Evolutionary conservation across 2,888 invertebrate species (phyloP).

Genomic region (Caenorhabditis sp.): DNA sequence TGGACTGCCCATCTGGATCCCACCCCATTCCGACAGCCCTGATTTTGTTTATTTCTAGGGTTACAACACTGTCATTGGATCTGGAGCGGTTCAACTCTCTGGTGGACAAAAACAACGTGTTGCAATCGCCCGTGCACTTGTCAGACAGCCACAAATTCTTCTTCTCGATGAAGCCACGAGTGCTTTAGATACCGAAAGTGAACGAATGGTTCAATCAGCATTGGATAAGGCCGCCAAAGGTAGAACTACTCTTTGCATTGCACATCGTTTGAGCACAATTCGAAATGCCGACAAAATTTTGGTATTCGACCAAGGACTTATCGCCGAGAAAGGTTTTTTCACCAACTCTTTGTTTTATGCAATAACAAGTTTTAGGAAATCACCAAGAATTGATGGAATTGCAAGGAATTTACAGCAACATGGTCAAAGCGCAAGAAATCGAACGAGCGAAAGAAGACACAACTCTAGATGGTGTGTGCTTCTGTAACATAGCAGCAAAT

Average conservation of each 20-base stretch:
- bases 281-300: constrained; percentile 73
- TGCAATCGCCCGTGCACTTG: constrained; percentile 55
- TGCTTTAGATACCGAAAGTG: constrained; percentile 75
- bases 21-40: too few relatives aligned
- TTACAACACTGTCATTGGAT: constrained; percentile 46
- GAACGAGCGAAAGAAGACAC: constrained; percentile 54
- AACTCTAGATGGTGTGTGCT: constrained; percentile 48
- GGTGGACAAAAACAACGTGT: constrained; percentile 55
- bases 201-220: constrained; percentile 84
- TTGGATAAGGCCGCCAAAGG: constrained; percentile 73
- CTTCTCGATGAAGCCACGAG: constrained; percentile 72
- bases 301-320: constrained; percentile 70
- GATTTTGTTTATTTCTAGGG: constrained; percentile 10
- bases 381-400: constrained; percentile 78
- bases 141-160: constrained; percentile 64
- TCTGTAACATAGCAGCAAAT: constrained; percentile 42
- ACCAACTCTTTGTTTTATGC: neutral
- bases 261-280: constrained; percentile 73
- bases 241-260: constrained; percentile 72
- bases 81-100: constrained; percentile 49
- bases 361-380: constrained; percentile 76
- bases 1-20: too few relatives aligned
- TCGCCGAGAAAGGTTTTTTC: constrained; percentile 68
- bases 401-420: constrained; percentile 78
- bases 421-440: constrained; percentile 71